These are phyloP conservation scores for Phoebastria nigripes DNA, from an alignment of 2,797 vertebrate species.

Conservation along the genomic window DNA sequence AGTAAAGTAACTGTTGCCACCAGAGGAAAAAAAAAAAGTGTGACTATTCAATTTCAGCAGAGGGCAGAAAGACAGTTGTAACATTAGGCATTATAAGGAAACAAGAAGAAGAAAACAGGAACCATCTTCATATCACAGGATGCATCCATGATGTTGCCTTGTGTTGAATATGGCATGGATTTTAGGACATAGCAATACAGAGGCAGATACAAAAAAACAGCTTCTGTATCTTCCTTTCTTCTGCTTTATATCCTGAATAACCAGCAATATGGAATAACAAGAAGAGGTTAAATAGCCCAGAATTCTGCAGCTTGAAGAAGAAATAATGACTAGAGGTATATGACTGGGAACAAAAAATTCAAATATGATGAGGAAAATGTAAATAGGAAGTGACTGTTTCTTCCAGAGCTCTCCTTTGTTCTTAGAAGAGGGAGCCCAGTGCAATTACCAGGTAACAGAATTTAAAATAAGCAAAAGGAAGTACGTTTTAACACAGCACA, in stretches of 20 bases:
- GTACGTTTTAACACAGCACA: background rate
- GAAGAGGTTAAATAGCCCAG: background rate
- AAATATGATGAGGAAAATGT: background rate
- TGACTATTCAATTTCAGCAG: background rate
- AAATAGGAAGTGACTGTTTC: background rate
- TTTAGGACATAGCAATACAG: background rate
- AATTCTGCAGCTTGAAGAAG: background rate
- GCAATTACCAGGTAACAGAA: background rate
- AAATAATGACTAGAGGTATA: background rate
- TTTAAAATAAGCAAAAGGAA: background rate
- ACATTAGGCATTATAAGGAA: background rate
- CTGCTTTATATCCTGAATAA: background rate
- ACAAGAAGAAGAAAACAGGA: background rate
- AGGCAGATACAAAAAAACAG: background rate
- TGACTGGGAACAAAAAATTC: background rate
- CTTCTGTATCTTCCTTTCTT: background rate
- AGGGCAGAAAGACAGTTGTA: background rate
- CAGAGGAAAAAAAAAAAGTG: background rate
- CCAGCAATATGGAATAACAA: background rate
- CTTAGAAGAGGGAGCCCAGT: background rate
- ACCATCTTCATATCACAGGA: background rate
- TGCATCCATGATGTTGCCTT: background rate
- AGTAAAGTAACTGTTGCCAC: background rate
- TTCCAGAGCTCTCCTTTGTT: background rate
- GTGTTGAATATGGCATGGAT: background rate